Conservation (phyloP, 2,113 vertebrate species). For the Emydocephalus ijimae region DNA sequence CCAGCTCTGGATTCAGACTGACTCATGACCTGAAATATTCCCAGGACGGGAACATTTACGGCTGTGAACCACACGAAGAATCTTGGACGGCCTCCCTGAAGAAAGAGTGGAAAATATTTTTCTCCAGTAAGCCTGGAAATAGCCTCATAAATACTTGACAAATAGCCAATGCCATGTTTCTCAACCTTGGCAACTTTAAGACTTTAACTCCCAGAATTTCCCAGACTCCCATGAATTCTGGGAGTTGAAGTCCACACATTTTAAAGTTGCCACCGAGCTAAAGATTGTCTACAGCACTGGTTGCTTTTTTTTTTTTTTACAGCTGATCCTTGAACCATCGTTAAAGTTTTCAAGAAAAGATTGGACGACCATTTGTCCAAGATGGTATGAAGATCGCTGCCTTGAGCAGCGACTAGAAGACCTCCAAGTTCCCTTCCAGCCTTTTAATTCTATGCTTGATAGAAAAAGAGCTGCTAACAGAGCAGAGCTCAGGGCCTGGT, state of each 20-base stretch:
- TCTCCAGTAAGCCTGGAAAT: not conserved
- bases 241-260: not conserved
- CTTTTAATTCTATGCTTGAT: not conserved
- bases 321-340: not conserved
- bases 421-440: not conserved
- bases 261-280: not conserved
- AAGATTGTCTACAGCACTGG: not conserved
- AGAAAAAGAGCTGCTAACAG: not conserved
- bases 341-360: not conserved
- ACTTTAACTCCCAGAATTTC: not conserved
- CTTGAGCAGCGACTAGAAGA: not conserved
- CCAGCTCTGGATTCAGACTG: not conserved
- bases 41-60: not conserved
- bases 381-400: not conserved
- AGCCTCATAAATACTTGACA: not conserved
- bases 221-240: not conserved
- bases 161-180: not conserved
- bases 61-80: too few species aligned
- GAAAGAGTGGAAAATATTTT: not conserved
- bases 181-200: not conserved
- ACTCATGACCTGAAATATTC: not conserved
- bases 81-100: not conserved
- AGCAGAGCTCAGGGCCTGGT: not conserved
- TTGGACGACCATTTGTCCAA: not conserved
- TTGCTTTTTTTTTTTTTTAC: not conserved